Evolutionary conservation across 2,888 invertebrate species (phyloP).

Genomic region (Xiphydria camelus): DNA sequence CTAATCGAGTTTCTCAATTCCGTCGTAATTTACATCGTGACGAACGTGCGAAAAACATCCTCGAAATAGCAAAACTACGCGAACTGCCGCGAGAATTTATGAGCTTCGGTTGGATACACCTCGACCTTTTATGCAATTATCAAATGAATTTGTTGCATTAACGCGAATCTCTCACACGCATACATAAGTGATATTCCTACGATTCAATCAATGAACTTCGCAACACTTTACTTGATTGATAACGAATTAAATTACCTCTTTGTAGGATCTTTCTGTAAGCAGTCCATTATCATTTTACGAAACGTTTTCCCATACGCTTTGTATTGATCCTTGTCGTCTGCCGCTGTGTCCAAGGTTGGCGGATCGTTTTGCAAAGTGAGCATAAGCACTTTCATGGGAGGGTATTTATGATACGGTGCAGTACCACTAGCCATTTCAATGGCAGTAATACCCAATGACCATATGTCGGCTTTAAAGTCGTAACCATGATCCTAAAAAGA

Average conservation of each 20-base stretch:
- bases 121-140: background rate
- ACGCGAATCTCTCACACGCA: too few relatives aligned
- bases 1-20: too few relatives aligned
- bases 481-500: conserved; percentile 96
- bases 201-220: background rate
- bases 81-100: too few relatives aligned
- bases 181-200: too few relatives aligned
- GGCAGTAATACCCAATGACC: conserved; percentile 95
- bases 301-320: conserved; percentile 97
- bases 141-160: background rate
- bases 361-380: conserved; percentile 97
- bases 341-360: conserved; percentile 91
- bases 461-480: conserved; percentile 95
- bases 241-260: conserved; percentile 66
- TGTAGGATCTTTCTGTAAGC: conserved; percentile 92
- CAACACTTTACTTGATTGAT: background rate
- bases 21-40: too few relatives aligned
- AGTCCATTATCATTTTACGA: conserved; percentile 94
- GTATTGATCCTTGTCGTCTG: conserved; percentile 97
- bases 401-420: conserved; percentile 98
- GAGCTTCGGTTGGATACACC: too few relatives aligned
- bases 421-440: conserved; percentile 99
- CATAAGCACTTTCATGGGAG: conserved; percentile 99
- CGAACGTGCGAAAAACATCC: too few relatives aligned
- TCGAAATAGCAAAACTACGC: too few relatives aligned